Conservation (phyloP, 2,888 invertebrate genomes). For the Platycheirus rosarum region DNA sequence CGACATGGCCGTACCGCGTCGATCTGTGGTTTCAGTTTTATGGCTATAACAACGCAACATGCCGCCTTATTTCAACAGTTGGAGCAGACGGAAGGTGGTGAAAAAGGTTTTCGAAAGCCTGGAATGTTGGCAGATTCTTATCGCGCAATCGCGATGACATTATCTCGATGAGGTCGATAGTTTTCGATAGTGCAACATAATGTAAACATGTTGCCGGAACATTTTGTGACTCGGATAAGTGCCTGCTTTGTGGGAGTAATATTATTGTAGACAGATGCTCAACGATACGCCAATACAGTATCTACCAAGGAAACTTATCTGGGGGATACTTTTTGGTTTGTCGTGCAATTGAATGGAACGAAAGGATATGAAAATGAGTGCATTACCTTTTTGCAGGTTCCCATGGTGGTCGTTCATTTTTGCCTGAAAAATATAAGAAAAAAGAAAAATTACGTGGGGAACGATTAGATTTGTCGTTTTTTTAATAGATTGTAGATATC, state of each 20-base stretch:
- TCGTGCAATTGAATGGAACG: too few relatives aligned
- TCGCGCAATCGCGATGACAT: conserved; percentile 64
- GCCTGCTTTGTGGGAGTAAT: conserved; percentile 39
- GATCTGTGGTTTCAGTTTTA: conserved; percentile 34
- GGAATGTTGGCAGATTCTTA: conserved; percentile 60
- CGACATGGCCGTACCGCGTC: neutral
- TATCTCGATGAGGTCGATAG: conserved; percentile 68
- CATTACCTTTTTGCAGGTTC: conserved; percentile 82
- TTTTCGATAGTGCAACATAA: conserved; percentile 62
- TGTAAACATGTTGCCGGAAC: conserved; percentile 73
- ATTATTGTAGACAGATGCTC: conserved; percentile 36
- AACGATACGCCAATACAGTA: neutral
- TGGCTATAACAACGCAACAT: conserved; percentile 63
- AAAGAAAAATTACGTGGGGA: conserved; percentile 41
- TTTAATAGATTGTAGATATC: too few relatives aligned
- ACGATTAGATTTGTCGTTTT: conserved; percentile 1
- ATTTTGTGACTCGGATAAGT: conserved; percentile 34
- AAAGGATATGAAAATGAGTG: conserved; percentile 40
- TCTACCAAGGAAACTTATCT: too few relatives aligned
- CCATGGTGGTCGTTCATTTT: conserved; percentile 83
- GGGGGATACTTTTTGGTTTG: too few relatives aligned
- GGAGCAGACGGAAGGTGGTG: conserved; percentile 45
- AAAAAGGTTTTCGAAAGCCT: conserved; percentile 5
- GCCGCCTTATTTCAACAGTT: conserved; percentile 38
- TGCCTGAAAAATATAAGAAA: conserved; percentile 78